phyloP scores from a whole-genome alignment of 2,797 vertebrate genomes.

The Alauda arvensis region DNA sequence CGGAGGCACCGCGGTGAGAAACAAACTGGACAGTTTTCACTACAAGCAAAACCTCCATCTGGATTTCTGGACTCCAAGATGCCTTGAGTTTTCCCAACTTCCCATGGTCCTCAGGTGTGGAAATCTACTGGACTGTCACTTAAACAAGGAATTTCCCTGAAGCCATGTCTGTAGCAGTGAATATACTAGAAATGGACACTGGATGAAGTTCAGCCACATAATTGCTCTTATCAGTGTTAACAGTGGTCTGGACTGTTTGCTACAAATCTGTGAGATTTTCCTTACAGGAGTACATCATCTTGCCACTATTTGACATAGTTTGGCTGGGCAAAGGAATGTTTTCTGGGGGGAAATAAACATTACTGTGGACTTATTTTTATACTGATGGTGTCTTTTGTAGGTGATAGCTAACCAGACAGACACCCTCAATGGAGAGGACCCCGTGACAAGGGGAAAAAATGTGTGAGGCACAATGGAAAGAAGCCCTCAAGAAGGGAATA shows the following conservation, averaged over 20 bases:
- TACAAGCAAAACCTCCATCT: conserved; percentile 78
- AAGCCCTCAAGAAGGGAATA: conserved; percentile 57
- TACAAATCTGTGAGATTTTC: conserved; percentile 82
- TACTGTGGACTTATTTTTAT: conserved; percentile 65
- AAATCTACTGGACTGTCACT: conserved; percentile 86
- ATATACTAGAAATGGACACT: conserved; percentile 68
- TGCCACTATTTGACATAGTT: conserved; percentile 73
- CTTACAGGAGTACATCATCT: conserved; percentile 71
- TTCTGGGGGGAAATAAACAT: conserved; percentile 63
- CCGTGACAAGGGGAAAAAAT: conserved; percentile 15
- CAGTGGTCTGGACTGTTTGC: conserved; percentile 77
- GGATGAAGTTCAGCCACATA: conserved; percentile 69
- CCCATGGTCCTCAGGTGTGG: conserved; percentile 95
- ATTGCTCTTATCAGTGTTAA: conserved; percentile 76
- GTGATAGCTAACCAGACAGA: conserved; percentile 52
- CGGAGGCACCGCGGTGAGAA: conserved; percentile 75
- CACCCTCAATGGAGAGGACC: conserved; percentile 42
- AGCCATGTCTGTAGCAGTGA: conserved; percentile 85
- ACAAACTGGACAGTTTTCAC: conserved; percentile 78
- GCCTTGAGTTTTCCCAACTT: conserved; percentile 92
- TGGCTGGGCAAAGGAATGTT: conserved; percentile 73
- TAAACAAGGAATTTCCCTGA: conserved; percentile 83
- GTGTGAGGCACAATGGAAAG: conserved; percentile 50
- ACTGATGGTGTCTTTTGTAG: conserved; percentile 64
- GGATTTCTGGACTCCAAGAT: conserved; percentile 87